Percentiles rank a stretch among this genome's conserved stretches.
Evolutionary conservation across 1,140 invertebrate genomes (phyloP).

Genomic region (Drosophila takahashii): DNA sequence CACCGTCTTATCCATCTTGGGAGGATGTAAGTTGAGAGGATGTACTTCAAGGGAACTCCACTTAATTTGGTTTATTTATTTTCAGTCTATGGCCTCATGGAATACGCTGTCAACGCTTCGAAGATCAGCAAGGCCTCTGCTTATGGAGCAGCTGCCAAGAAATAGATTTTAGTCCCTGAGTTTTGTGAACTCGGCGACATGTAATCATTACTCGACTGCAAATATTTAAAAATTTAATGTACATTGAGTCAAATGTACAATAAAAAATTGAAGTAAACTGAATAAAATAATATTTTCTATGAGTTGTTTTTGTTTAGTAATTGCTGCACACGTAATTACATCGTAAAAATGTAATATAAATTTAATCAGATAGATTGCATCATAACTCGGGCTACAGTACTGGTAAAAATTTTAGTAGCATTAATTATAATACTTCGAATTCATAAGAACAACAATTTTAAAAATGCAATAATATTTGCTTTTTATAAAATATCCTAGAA

Average conservation of each 20-base stretch:
- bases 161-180: conserved; percentile 13
- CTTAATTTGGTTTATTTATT: conserved; percentile 27
- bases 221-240: conserved; percentile 8
- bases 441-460: too few species aligned
- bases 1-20: conserved; percentile 88
- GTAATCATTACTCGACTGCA: conserved; percentile 9
- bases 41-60: neutral
- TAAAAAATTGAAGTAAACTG: neutral
- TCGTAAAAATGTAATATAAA: neutral
- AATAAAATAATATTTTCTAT: conserved; percentile 9
- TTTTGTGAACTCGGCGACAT: conserved; percentile 11
- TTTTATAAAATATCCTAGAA: neutral
- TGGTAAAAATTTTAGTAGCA: neutral
- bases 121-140: conserved; percentile 92
- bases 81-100: conserved; percentile 91
- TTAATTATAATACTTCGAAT: neutral
- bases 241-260: conserved; percentile 8
- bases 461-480: too few species aligned
- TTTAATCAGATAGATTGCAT: neutral
- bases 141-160: conserved; percentile 87
- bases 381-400: neutral
- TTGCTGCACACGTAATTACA: too few species aligned
- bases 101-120: conserved; percentile 92
- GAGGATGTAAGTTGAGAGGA: conserved; percentile 88
- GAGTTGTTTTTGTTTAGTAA: neutral